Percentiles rank a stretch among this genome's conserved stretches.
These are phyloP conservation scores for Drosophila eohydei DNA, from an alignment of 2,888 invertebrate genomes.

Conservation along the genomic window DNA sequence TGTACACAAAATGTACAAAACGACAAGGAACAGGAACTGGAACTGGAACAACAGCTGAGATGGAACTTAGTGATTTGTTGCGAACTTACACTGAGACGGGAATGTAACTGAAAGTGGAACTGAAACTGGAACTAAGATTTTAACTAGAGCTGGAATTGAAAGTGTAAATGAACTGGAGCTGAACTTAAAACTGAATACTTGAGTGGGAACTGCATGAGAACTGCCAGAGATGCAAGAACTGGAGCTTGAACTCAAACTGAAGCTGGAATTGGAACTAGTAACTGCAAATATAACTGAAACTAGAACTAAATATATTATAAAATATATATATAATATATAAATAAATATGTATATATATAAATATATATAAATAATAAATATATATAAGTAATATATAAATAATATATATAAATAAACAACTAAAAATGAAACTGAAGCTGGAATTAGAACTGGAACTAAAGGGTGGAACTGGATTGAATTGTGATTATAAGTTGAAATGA, in stretches of 20 bases:
- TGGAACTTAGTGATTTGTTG: neutral
- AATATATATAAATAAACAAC: no score
- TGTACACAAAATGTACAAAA: slow-evolving; percentile 55
- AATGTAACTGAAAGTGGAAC: no score
- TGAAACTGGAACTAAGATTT: neutral
- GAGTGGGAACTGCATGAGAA: neutral
- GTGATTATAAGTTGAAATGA: no score
- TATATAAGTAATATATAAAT: no score
- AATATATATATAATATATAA: no score
- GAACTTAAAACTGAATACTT: neutral
- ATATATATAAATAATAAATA: no score
- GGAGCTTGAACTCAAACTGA: neutral
- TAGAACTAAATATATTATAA: neutral
- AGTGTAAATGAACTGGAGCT: neutral
- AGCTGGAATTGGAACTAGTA: neutral
- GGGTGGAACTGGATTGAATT: no score
- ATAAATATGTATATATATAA: no score
- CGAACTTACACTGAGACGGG: neutral
- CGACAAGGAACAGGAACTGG: neutral
- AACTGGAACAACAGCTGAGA: neutral
- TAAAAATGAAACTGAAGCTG: neutral
- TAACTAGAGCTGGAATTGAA: neutral
- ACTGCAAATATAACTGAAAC: neutral
- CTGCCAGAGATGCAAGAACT: neutral
- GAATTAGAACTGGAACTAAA: neutral